phyloP scores from a whole-genome alignment of 2,797 vertebrate genomes.

The Xenops minutus region DNA sequence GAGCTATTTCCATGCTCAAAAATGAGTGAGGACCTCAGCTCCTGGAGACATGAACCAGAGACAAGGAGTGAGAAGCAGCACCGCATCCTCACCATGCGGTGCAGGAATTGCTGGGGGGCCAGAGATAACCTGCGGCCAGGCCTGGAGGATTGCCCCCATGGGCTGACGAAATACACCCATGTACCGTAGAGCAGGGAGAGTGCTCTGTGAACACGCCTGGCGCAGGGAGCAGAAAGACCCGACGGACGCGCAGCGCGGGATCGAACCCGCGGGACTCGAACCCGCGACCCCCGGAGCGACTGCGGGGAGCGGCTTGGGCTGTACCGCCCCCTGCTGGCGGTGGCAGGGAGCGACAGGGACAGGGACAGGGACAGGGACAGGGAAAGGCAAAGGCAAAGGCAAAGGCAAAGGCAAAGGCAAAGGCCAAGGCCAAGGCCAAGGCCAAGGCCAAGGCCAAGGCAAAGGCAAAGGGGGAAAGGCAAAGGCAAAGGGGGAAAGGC shows the following conservation, averaged over 20 bases:
- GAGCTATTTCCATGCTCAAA: rapidly evolving
- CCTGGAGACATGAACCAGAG: rapidly evolving
- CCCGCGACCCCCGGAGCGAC: rapidly evolving
- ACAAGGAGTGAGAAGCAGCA: rapidly evolving
- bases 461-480: too few relatives aligned
- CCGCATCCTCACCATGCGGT: rapidly evolving
- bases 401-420: too few relatives aligned
- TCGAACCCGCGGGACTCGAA: neutral
- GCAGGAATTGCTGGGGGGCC: rapidly evolving
- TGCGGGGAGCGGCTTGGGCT: neutral
- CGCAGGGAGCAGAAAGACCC: rapidly evolving
- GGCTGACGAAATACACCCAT: rapidly evolving
- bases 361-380: neutral
- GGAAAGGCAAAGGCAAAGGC: too few relatives aligned
- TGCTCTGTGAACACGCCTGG: too few relatives aligned
- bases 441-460: too few relatives aligned
- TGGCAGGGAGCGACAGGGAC: neutral
- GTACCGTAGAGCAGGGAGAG: rapidly evolving
- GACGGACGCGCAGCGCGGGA: rapidly evolving
- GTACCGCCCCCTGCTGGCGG: neutral
- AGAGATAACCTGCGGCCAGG: neutral
- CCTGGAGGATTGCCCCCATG: neutral
- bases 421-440: too few relatives aligned
- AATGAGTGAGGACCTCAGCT: rapidly evolving
- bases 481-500: too few relatives aligned